Evolutionary conservation across 2,113 vertebrate species (phyloP), one percentile per base, ranked within the genome.

Genomic region (Platysternon megacephalum): DNA sequence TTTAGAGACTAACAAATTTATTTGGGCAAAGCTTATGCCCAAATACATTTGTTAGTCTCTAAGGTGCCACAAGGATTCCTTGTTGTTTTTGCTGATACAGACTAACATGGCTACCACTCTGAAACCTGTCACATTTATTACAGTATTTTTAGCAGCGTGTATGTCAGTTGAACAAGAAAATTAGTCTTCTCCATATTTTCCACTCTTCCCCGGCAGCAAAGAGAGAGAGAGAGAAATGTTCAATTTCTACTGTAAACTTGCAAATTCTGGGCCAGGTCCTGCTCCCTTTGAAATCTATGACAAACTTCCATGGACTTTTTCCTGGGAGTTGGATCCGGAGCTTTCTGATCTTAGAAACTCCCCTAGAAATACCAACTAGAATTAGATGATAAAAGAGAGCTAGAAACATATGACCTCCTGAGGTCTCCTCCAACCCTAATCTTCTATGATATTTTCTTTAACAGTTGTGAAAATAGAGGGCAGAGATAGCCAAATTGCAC

Each of bases 361-460:
- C 89, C 92, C 82, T 89, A 9, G 79, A 93, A 72, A 79, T 78
- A 39, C 55, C 89, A 97, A 94, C 83, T 2, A 0, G 44, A 95
- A 52, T 94, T 78, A 86, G 79, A 6, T 42, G 65, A 81, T 86
- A 85, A 86, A 78, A 93, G 42, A 78, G 48, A 53, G 76, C 72
- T 79, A 55, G 84, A 92, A 97, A 80, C 11, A 52, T 2, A 8
- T 53, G 52, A 53, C 21, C 51, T 53, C 52, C 21, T 53, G 52
- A 53, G 7, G 52, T 53, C 21, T 53, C 52, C 52, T 53, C 52
- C 52, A 53, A 53, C 21, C 52, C 52, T 53, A 53, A 22, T 53
- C 51, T 19, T 52, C 52, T 53, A 53, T 22, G 21, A 53, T 53
- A 26, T 96, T 80, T 90, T 29, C 17, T 85, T 1, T 85, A 56